Percentiles rank a stretch among this genome's conserved stretches.
Conservation (phyloP, 2,888 invertebrate genomes). For the Hylaea fasciaria region DNA sequence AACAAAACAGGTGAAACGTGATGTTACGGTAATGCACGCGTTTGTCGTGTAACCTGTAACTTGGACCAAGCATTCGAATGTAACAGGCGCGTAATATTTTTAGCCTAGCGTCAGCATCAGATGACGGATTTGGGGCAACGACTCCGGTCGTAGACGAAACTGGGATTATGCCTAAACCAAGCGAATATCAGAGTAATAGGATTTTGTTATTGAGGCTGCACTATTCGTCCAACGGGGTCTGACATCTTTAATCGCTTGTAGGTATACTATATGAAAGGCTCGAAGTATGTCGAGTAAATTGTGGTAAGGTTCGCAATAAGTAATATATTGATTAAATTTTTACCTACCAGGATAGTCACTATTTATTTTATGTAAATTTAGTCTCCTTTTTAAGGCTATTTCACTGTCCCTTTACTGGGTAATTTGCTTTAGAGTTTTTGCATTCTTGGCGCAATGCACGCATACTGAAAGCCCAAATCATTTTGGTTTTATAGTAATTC, state of each 20-base stretch:
- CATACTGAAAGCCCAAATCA: too few species aligned
- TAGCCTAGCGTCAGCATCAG: constrained; percentile 53
- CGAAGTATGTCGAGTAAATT: background rate
- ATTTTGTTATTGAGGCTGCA: constrained; percentile 22
- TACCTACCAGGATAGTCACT: background rate
- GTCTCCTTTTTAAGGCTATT: too few species aligned
- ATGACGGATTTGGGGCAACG: constrained; percentile 65
- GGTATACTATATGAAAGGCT: constrained; percentile 4
- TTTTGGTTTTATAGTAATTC: too few species aligned
- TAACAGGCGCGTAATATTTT: constrained; percentile 64
- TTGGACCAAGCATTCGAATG: constrained; percentile 47
- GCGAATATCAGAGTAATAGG: constrained; percentile 39
- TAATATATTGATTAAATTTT: background rate
- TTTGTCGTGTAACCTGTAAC: constrained; percentile 14
- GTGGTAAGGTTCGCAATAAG: background rate
- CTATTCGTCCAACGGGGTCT: background rate
- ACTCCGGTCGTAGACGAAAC: constrained; percentile 52
- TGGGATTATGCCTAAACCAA: constrained; percentile 42
- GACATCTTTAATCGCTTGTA: constrained; percentile 3
- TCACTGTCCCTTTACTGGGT: too few species aligned
- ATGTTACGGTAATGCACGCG: too few species aligned
- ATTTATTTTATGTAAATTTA: too few species aligned
- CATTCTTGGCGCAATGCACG: too few species aligned
- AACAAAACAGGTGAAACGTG: too few species aligned
- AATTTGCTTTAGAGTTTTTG: too few species aligned